Base-by-base conservation (phyloP, 2,888 invertebrate genomes). In the Philereme vetulata region DNA sequence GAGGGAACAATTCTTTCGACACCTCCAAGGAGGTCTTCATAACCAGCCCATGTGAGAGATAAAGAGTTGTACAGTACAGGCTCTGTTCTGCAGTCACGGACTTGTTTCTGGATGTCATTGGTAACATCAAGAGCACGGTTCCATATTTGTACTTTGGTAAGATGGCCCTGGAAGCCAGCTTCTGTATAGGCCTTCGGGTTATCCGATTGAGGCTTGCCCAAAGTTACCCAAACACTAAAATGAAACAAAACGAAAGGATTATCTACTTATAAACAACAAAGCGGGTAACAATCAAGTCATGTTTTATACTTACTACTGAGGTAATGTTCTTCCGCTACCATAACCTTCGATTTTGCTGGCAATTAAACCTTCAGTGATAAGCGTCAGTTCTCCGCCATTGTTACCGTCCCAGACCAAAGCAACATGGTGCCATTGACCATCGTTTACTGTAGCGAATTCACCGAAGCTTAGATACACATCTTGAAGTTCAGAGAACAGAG, bases 381-480 rank as follows among this genome's bases (percentile, higher is more conserved):
- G 93, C 56, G 97, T 97, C 47, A 98, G 90, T 81, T 96, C 96
- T 21, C 98, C 98, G 4, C 96, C 96, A 56, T 95, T 95, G 61
- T 93, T 94, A 43, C 98, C 97, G 77, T 97, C 96, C 98, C 98
- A 98, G n/a, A 98, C 96, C 54, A 99, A 93, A 43, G 98, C 97
- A 36, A 98, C 95, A 77, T 98, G 98, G 91, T 98, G 98, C 98
- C 98, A 98, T 80, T 97, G 97, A 4, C 98, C 98, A 78, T 98
- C 98, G 78, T 98, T 98, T 21, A 98, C 96, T 0, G 97, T 97
- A 0, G 98, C 97, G 74, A 97, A 98, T 85, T 97, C 97, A 54
- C 97, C 95, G 86, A 98, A 98, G 71, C 97, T 96, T 45, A 98
- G 89, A 88, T 98, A 98, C 0, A 97, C 96, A 76, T 98, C 97